phyloP scores from a whole-genome alignment of 2,113 vertebrate species.

The Suricata suricatta region DNA sequence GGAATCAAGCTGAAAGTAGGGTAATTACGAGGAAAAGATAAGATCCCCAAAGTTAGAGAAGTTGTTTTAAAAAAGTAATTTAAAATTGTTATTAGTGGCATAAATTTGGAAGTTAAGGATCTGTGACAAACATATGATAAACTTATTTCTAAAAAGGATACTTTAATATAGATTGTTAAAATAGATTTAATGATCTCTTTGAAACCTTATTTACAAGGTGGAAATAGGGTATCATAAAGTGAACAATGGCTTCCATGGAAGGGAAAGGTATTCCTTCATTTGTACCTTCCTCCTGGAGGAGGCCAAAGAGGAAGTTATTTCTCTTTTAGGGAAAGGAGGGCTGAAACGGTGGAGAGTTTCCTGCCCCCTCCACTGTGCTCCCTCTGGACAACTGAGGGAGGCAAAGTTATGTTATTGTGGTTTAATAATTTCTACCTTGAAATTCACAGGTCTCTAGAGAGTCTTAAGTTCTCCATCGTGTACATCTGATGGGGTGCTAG shows the following conservation, averaged over 20 bases:
- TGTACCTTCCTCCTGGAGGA: background rate
- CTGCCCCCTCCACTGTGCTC: background rate
- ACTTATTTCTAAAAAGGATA: slow-evolving; percentile 35
- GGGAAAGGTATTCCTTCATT: background rate
- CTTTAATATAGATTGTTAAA: slow-evolving; percentile 44
- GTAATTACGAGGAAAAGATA: slow-evolving; percentile 52
- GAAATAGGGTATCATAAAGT: background rate
- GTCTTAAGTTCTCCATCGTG: slow-evolving; percentile 12
- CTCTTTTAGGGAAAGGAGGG: background rate
- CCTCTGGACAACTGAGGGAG: background rate
- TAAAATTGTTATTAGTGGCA: slow-evolving; percentile 53
- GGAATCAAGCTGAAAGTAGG: slow-evolving; percentile 21
- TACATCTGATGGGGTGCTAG: background rate
- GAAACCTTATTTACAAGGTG: slow-evolving; percentile 18
- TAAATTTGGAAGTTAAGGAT: slow-evolving; percentile 50
- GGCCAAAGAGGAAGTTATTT: background rate
- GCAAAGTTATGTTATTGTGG: slow-evolving; percentile 7
- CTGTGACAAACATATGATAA: slow-evolving; percentile 44
- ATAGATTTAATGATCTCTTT: background rate
- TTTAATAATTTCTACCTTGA: slow-evolving; percentile 11
- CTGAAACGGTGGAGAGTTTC: background rate
- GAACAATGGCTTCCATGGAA: background rate
- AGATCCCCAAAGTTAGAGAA: slow-evolving; percentile 26
- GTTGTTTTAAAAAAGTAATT: slow-evolving; percentile 48
- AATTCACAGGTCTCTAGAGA: slow-evolving; percentile 8